Conservation (phyloP, 2,888 invertebrate species). For the Chaitophorus viminalis region DNA sequence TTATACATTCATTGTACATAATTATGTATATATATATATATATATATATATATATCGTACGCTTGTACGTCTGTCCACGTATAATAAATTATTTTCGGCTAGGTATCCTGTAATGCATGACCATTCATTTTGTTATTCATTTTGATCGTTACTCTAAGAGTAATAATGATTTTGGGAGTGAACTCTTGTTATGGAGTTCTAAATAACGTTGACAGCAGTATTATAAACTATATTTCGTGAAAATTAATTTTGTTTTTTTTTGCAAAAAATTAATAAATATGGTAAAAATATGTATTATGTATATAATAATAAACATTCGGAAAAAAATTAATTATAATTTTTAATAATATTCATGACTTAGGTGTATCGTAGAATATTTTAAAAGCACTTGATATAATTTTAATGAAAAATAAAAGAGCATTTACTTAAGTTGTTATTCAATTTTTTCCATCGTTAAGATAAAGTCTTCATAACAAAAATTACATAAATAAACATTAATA, state of each 20-base stretch:
- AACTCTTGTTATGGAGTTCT: neutral
- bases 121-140: neutral
- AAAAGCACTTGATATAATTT: neutral
- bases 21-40: too few species aligned
- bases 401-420: neutral
- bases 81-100: neutral
- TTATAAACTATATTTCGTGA: neutral
- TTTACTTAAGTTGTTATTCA: neutral
- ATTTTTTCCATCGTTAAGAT: neutral
- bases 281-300: too few species aligned
- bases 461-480: neutral
- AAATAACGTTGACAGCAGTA: neutral
- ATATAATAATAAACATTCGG: neutral
- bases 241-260: conserved; percentile 12
- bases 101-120: neutral
- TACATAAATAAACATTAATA: neutral
- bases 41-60: too few species aligned
- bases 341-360: neutral
- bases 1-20: too few species aligned
- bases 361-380: neutral
- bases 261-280: neutral
- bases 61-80: too few species aligned
- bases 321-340: conserved; percentile 7
- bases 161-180: neutral
- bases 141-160: neutral